Evolutionary conservation across 2,797 vertebrate species (phyloP), one percentile per base, ranked within the genome.

Genomic region (Corythornis leucogaster): DNA sequence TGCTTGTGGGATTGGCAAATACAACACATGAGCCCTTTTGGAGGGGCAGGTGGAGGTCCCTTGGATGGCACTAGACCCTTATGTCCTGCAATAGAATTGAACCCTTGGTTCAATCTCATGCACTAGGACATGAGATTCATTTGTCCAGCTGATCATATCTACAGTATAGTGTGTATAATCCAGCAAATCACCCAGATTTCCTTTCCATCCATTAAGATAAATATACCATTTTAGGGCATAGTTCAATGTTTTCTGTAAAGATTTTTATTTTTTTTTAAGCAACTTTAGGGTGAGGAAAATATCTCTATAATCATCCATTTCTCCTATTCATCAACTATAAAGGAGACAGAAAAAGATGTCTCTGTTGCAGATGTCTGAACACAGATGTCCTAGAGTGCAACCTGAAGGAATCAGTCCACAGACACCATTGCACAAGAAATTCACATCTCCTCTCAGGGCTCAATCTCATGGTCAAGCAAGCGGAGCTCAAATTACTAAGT

Each of bases 391-490:
- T 40, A 22, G 43, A 69, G 51, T 17, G 15, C 1, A 0, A 84
- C 63, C 87, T 74, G 86, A 25, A 85, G 78, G 90, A 82, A 63
- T 5, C 26, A 12, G 15, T 4, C 30, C 70, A 17, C 68, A 61
- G 75, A 54, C 84, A 73, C 20, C 33, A 4, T 18, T 50, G 5
- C 42, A 25, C 1, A 2, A 62, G 21, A 38, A 63, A 90, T n/a
- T 63, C 55, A 66, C 6, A 1, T 74, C 91, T 78, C 68, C 53
- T 8, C 40, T 73, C 6, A 14, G 11, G 55, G 40, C 86, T 93
- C 88, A 82, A 24, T 21, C 81, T 77, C 92, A 85, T 68, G 95
- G 95, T 95, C 95, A 95, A 94, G 86, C 57, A 6, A 88, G 33
- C 18, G 8, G n/a, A 87, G 92, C 81, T 94, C 94, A 40, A 82